Evolutionary conservation across 2,888 invertebrate species (phyloP), one percentile per base, ranked within the genome.

Genomic region (Synanthedon vespiformis): DNA sequence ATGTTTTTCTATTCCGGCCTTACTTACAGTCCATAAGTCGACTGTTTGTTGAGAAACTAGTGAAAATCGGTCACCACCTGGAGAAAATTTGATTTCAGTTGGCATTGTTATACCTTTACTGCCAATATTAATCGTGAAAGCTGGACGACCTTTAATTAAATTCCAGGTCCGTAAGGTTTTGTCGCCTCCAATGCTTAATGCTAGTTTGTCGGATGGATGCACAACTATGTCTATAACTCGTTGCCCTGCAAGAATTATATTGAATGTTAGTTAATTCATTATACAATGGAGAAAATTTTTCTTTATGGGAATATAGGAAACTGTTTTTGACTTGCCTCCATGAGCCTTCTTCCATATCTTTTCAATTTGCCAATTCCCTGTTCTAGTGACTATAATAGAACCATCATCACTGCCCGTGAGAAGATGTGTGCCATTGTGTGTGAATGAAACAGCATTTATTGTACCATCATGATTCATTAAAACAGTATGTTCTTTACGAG

Each of bases 151-250:
- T 76, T 96, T 97, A 1, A 98, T 89, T 57, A 98, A 88, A 86
- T 98, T 97, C 98, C 98, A 98, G 3, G 97, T 97, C 65, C 93
- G 88, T 49, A 98, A 77, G 4, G 94, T 92, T 61, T 91, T 91
- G 77, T 98, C 97, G 51, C 90, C 91, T 13, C 97, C 96, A 44
- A 97, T 89, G 11, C 96, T 94, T 8, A 98, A 80, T 0, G 96
- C 95, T 59, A 98, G 68, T 80, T 96, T 97, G 12, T 96, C 96
- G 63, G 93, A 92, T 1, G 96, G 95, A 87, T 98, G 98, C 50
- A 97, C 89, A 51, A 94, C 91, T 52, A 97, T 83, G 58, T 91
- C 90, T 54, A 91, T 91, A 1, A 98, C 90, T 4, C 92, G 89
- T 58, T 88, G 87, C 52, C 93, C 88, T 88, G 59, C 53, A 75